phyloP scores from a whole-genome alignment of 2,113 vertebrate genomes.

The Tyrannus savana region DNA sequence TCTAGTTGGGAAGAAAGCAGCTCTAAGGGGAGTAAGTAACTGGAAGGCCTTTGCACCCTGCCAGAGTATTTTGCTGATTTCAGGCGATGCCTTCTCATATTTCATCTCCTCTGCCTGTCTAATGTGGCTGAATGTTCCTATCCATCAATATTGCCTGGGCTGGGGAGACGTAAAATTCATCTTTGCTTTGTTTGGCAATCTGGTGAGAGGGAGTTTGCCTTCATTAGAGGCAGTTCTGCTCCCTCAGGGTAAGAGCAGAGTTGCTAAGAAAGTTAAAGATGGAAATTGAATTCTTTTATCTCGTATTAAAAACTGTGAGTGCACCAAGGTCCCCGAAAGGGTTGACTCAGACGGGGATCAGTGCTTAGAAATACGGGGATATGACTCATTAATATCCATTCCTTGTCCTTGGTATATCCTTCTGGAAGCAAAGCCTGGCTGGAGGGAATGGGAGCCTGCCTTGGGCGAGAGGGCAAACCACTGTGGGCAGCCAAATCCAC shows the following conservation, averaged over 20 bases:
- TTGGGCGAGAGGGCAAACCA: not conserved
- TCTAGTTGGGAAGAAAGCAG: not conserved
- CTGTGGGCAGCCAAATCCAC: not conserved
- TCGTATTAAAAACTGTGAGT: not conserved
- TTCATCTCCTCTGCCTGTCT: not conserved
- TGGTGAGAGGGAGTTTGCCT: not conserved
- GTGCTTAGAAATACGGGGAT: not conserved
- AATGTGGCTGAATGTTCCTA: not conserved
- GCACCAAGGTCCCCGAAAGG: not conserved
- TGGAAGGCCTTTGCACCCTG: not conserved
- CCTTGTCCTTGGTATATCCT: not conserved
- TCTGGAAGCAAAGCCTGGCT: not conserved
- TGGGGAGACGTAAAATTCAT: not conserved
- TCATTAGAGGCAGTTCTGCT: not conserved
- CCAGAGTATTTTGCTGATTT: not conserved
- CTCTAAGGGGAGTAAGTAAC: not conserved
- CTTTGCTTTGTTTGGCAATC: not conserved
- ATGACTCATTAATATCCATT: not conserved
- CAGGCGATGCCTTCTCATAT: not conserved
- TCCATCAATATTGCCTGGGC: not conserved
- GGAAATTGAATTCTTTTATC: not conserved
- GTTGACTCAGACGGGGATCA: not conserved
- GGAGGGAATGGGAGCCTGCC: not conserved
- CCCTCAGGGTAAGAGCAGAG: not conserved
- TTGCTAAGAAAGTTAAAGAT: not conserved